Evolutionary conservation across 2,797 vertebrate genomes (phyloP).

Genomic region (Protosalanx chinensis): DNA sequence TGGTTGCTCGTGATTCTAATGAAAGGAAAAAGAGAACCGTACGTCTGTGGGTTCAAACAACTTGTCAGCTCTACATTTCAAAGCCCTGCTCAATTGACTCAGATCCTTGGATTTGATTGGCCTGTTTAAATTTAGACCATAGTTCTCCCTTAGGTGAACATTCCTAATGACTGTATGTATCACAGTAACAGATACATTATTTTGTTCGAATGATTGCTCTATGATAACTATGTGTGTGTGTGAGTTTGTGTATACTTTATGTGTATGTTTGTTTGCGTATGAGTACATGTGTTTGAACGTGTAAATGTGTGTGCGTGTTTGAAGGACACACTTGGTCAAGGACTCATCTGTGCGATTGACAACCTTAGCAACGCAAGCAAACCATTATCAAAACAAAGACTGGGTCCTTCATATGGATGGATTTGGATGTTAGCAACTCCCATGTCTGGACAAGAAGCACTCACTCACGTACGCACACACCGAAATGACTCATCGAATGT

Average conservation of each 20-base stretch:
- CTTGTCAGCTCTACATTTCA: not conserved
- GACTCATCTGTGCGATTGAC: constrained; percentile 26
- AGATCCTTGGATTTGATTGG: not conserved
- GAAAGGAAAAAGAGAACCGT: not conserved
- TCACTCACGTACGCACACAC: constrained; percentile 3
- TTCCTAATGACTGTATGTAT: not conserved
- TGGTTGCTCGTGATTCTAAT: not conserved
- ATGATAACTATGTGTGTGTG: constrained; percentile 6
- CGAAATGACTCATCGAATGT: constrained; percentile 17
- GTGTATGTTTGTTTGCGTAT: not conserved
- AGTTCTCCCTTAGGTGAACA: constrained; percentile 2
- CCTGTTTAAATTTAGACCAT: constrained; percentile 24
- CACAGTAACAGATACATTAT: not conserved
- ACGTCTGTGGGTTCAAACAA: constrained; percentile 5
- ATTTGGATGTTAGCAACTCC: not conserved
- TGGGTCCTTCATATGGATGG: constrained; percentile 22
- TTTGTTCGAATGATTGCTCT: not conserved
- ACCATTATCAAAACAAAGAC: constrained; percentile 11
- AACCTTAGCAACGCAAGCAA: constrained; percentile 11
- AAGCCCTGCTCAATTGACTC: constrained; percentile 1
- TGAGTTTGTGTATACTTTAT: not conserved
- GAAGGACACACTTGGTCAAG: constrained; percentile 5
- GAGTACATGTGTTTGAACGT: not conserved
- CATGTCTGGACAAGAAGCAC: not conserved
- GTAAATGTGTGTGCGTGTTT: not conserved